Evolutionary conservation across 2,113 vertebrate species (phyloP).

Genomic region (Talpa occidentalis): DNA sequence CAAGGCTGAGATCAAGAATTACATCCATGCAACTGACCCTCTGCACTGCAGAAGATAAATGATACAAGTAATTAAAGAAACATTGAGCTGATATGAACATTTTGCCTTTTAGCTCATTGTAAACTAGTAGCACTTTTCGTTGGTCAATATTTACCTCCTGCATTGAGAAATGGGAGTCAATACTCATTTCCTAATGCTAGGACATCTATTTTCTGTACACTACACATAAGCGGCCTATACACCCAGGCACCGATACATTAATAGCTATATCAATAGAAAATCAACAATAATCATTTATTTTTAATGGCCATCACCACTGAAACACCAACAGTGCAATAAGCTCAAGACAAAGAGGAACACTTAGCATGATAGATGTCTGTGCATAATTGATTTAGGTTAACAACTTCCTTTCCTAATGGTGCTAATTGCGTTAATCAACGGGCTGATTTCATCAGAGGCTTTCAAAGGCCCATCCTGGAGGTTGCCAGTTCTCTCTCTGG

Average conservation of each 20-base stretch:
- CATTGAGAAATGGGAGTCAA: conserved; percentile 62
- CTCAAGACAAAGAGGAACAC: conserved; percentile 69
- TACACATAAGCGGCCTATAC: conserved; percentile 69
- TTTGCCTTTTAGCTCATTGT: conserved; percentile 43
- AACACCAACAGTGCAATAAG: conserved; percentile 69
- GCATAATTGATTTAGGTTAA: conserved; percentile 81
- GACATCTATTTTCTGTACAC: conserved; percentile 70
- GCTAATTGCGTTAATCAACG: conserved; percentile 83
- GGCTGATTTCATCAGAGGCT: conserved; percentile 78
- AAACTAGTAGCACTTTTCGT: background rate
- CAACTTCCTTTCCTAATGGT: conserved; percentile 81
- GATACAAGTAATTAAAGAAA: conserved; percentile 55
- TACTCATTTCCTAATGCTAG: conserved; percentile 73
- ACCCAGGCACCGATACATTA: conserved; percentile 52
- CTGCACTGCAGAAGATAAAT: background rate
- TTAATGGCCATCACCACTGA: conserved; percentile 78
- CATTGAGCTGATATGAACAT: background rate
- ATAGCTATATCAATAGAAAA: conserved; percentile 81
- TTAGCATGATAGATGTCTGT: conserved; percentile 72
- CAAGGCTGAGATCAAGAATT: background rate
- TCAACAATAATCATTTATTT: conserved; percentile 81
- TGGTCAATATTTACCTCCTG: conserved; percentile 80
- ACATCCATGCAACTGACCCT: fast-evolving
- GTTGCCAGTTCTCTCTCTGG: conserved; percentile 28
- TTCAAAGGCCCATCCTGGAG: conserved; percentile 56